Conservation (phyloP, 1,140 invertebrate species). For the Panagrolaimus sp. region DNA sequence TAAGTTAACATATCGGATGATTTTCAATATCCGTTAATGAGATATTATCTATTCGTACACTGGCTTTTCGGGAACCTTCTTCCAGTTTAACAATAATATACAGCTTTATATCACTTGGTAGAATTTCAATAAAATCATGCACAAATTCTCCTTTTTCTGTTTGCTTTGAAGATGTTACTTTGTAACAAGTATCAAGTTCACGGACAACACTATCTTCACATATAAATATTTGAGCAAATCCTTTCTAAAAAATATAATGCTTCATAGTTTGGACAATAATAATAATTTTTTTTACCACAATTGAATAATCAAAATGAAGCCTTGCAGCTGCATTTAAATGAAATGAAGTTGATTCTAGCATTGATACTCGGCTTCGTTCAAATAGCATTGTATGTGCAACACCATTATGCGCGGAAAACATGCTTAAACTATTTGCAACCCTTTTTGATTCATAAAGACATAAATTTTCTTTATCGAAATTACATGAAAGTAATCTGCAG, state of each 20-base stretch:
- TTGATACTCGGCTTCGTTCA: constrained; percentile 35
- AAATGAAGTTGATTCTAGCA: constrained; percentile 47
- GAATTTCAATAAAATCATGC: constrained; percentile 48
- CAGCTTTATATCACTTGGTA: constrained; percentile 52
- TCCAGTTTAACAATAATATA: constrained; percentile 43
- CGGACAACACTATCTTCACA: constrained; percentile 48
- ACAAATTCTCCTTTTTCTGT: constrained; percentile 24
- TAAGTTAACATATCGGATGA: constrained; percentile 35
- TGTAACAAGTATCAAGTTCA: constrained; percentile 38
- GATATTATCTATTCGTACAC: constrained; percentile 35
- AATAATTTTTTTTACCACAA: constrained; percentile 25
- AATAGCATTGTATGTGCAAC: constrained; percentile 36
- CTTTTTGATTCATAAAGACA: constrained; percentile 47
- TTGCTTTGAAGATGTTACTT: constrained; percentile 23
- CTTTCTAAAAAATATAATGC: constrained; percentile 33
- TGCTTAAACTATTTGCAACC: constrained; percentile 29
- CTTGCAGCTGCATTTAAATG: constrained; percentile 46
- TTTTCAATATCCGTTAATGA: constrained; percentile 39
- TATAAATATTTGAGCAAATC: constrained; percentile 45
- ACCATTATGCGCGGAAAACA: constrained; percentile 35
- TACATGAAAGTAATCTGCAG: constrained; percentile 44
- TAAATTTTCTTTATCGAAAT: constrained; percentile 44
- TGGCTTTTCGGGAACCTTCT: constrained; percentile 36
- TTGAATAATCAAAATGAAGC: constrained; percentile 52
- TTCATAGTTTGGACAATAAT: not conserved